Evolutionary conservation across 1,140 invertebrate species (phyloP), one percentile per base, ranked within the genome.

Genomic region (Parapsyche elsis): DNA sequence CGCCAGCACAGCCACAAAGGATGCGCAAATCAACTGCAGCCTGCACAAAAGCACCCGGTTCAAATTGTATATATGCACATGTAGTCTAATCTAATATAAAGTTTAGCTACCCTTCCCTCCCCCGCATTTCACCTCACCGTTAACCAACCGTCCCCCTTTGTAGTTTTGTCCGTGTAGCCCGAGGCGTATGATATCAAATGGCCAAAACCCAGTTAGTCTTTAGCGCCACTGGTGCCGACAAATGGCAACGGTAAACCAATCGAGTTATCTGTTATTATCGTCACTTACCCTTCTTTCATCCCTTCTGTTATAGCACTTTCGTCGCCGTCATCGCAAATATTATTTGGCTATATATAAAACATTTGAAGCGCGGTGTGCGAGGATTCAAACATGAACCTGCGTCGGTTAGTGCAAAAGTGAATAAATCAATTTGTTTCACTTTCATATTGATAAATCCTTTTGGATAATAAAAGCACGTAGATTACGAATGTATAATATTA

Each of bases 111-210:
- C 7, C 30, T 45, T 23, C 21, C 16, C 49, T 46, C 38, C 49
- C 21, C 30, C 44, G n/a, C n/a, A n/a, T n/a, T 46, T 5, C 71
- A 16, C 71, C 30, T 21, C 44, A 75, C 16, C 21, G 10, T n/a
- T n/a, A n/a, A n/a, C n/a, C n/a, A n/a, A 38, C 5, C 12, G 2
- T n/a, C 16, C 44, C 21, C 64, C 24, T 26, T 45, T 14, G 19
- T 19, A 74, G 38, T 46, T 74, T 74, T 21, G 38, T 45, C 71
- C 71, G 24, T 24, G 5, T 57, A 57, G 46, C 73, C 49, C 45
- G 9, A 49, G 73, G 73, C 73, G 73, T 75, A 75, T 75, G 73
- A 78, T 78, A 78, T 78, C 76, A 78, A 78, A 78, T 78, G 76
- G 76, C 76, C 26, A 46, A 76, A 78, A 75, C 61, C 23, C 19